Evolutionary conservation across 2,797 vertebrate species (phyloP).

Genomic region (Syncerus caffer): DNA sequence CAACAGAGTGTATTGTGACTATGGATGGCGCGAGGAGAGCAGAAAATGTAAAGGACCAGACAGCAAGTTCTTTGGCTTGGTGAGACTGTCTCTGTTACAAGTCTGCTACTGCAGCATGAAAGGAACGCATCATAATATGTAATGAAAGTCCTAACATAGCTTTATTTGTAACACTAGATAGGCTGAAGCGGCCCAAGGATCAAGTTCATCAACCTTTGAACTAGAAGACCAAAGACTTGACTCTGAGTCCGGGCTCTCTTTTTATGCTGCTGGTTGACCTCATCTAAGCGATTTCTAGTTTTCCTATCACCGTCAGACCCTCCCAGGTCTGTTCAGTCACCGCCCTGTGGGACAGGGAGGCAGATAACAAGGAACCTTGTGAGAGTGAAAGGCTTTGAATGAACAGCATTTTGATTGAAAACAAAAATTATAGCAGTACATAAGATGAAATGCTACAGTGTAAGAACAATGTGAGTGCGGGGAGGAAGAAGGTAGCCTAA

Average conservation of each 20-base stretch:
- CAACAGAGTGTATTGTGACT: not conserved
- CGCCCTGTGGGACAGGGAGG: not conserved
- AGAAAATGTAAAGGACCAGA: not conserved
- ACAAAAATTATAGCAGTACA: not conserved
- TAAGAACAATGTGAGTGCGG: not conserved
- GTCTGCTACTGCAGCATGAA: not conserved
- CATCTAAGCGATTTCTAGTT: not conserved
- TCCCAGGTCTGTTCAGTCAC: not conserved
- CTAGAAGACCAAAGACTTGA: not conserved
- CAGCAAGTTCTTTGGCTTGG: not conserved
- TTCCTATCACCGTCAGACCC: not conserved
- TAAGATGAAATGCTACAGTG: not conserved
- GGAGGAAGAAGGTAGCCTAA: not conserved
- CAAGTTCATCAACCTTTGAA: not conserved
- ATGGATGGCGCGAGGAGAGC: not conserved
- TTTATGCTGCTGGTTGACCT: not conserved
- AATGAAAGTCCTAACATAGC: not conserved
- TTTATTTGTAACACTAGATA: not conserved
- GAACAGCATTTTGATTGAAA: not conserved
- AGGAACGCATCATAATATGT: not conserved
- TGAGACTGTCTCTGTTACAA: not conserved
- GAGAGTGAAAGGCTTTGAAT: not conserved
- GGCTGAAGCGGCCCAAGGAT: not conserved
- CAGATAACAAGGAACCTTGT: not conserved
- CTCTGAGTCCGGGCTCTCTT: not conserved